A percentile compares a stretch with the other conserved stretches of the same genome.
Evolutionary conservation across 2,113 vertebrate genomes (phyloP).

Genomic region (Lepus americanus): DNA sequence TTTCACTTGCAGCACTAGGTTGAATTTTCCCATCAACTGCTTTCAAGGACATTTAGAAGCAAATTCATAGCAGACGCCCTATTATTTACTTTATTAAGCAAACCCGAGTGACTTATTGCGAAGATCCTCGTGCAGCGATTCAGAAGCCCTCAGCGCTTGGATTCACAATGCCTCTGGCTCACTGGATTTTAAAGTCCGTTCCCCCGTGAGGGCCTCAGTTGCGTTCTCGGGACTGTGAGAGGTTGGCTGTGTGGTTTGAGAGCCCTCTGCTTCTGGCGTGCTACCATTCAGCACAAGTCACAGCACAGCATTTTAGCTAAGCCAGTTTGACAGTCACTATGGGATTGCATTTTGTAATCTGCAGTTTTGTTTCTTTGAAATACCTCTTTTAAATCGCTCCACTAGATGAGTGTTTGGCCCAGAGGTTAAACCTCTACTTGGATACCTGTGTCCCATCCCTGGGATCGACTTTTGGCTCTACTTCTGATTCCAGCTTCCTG

Average conservation of each 20-base stretch:
- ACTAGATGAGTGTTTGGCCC: no score
- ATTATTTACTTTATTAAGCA: constrained; percentile 51
- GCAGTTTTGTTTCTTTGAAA: constrained; percentile 44
- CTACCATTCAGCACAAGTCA: constrained; percentile 34
- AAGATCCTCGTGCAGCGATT: not conserved
- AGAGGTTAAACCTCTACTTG: no score
- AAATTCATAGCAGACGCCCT: constrained; percentile 8
- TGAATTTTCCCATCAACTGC: constrained; percentile 53
- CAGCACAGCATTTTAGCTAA: not conserved
- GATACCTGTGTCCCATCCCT: no score
- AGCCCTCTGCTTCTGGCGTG: not conserved
- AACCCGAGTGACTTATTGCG: constrained; percentile 10
- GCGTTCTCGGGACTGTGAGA: not conserved
- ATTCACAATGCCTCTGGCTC: not conserved
- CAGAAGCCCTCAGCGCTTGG: not conserved
- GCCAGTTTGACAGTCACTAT: not conserved
- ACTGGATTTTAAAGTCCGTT: not conserved
- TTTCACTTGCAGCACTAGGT: constrained; percentile 34
- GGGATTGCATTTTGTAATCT: not conserved
- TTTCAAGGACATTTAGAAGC: constrained; percentile 68
- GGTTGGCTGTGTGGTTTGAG: not conserved
- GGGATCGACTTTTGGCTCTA: no score
- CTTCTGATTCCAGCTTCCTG: no score
- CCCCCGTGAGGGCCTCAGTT: not conserved
- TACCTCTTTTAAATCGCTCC: constrained; percentile 17